Base-by-base conservation (phyloP, 2,888 invertebrate genomes). In the Dolomedes plantarius region DNA sequence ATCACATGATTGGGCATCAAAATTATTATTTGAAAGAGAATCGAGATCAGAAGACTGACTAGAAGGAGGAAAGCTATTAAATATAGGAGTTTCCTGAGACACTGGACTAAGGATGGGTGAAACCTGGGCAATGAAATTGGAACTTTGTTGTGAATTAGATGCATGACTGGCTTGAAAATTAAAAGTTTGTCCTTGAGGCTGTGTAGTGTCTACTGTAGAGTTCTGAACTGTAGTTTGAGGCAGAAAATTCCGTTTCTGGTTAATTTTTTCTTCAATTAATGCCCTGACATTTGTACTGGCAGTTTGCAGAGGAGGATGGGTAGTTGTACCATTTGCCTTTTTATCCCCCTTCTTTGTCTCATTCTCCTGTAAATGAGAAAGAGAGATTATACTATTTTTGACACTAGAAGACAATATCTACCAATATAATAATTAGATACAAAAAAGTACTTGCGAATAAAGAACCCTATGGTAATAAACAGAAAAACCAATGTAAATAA, bases 251-350 rank as follows among this genome's bases (percentile, higher is more conserved):
- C 96, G 96, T 50, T 87, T 88, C 91, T 95, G 97, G 89, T 97
- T 97, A 89, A 97, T 97, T 92, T 97, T 97, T 91, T 97, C 97
- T 92, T 97, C 97, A 89, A 97, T 97, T 67, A 97, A 93, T 11
- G 97, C 97, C 86, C 97, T 93, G 6, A 97, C 96, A 85, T 96
- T 96, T 87, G 96, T 95, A 89, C 96, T 97, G 6, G 96, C 97
- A n/a, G 97, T 97, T 92, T 97, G 96, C 88, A 97, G 92, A 0
- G 97, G 96, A 5, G 96, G 96, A 5, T 88, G 85, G 39, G 82
- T 77, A 16, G 95, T 87, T n/a, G 71, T 93, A 1, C 94, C 93
- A 91, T 96, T 96, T 90, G 96, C 96, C 91, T 96, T 96, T 89
- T 96, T 96, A n/a, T 87, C 87, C 90, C 94, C 93, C 91, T 96